These are phyloP conservation scores for Emys orbicularis DNA, from an alignment of 2,797 vertebrate species.

Conservation along the genomic window DNA sequence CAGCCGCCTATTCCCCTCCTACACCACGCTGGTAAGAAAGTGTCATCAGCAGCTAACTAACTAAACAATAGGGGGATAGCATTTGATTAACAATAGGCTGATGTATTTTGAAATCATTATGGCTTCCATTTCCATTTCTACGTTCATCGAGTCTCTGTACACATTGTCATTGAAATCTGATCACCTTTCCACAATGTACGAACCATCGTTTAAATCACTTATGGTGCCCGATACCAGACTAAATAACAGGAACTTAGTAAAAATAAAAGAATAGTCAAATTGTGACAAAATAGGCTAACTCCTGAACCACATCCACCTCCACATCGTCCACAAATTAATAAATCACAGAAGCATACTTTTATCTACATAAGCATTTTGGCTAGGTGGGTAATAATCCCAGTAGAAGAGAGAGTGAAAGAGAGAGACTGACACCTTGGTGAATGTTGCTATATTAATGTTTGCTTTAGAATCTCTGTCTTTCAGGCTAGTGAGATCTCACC, in stretches of 20 bases:
- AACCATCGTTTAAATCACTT: not conserved
- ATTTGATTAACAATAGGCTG: not conserved
- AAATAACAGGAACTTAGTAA: not conserved
- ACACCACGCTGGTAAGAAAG: not conserved
- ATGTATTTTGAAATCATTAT: not conserved
- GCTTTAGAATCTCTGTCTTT: not conserved
- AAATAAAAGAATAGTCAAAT: not conserved
- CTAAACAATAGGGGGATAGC: not conserved
- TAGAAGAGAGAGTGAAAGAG: not conserved
- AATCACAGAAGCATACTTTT: not conserved
- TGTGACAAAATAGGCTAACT: not conserved
- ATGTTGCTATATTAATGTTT: not conserved
- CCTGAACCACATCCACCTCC: not conserved
- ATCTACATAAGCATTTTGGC: not conserved
- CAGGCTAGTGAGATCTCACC: not conserved
- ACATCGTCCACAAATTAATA: not conserved
- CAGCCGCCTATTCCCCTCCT: not conserved
- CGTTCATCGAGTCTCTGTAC: not conserved
- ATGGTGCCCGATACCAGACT: not conserved
- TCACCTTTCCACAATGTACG: not conserved
- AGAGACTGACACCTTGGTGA: not conserved
- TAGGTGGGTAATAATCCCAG: not conserved
- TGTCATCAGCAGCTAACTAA: not conserved
- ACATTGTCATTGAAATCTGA: not conserved
- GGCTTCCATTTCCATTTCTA: slow-evolving; percentile 34